Evolutionary conservation across 2,797 vertebrate genomes (phyloP), one percentile per base, ranked within the genome.

Genomic region (Clamator glandarius): DNA sequence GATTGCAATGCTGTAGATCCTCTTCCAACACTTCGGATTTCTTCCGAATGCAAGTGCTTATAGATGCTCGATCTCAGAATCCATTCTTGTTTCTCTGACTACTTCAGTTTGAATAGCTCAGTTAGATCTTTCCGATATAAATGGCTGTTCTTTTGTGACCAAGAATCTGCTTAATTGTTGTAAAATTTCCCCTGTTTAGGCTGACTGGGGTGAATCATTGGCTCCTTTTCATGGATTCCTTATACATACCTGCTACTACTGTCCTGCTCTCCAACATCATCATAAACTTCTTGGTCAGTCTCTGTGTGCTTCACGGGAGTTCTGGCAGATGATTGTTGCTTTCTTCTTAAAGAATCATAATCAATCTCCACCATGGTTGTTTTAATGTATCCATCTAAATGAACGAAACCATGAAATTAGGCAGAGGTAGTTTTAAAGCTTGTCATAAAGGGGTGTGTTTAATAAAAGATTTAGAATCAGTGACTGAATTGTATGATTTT

Each of bases 381-480:
- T 97, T 99, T 99, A 80, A 99, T 98, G 55, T 99, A 99, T 50
- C 99, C 99, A 92, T 98, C 99, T 99, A 95, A 95, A 91, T 86
- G 44, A 92, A 84, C 11, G 25, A 81, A 83, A 72, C 7, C 19
- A 46, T 21, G 14, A 50, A 62, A 74, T 91, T 36, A 90, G 63
- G 24, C 29, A 78, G 69, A 20, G 24, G n/a, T 9, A 66, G 9
- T 67, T 95, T 90, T 61, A 78, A 57, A 80, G 26, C 11, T 72
- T 11, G 11, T 20, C 9, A 17, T 35, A 63, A 77, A 57, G 3
- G 7, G 1, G 24, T 21, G 7, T 75, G 25, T 76, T 55, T 76
- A 92, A 62, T 16, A 73, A 36, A 46, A 73, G 6, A 4, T 84
- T 92, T 58, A 66, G 44, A 75, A 83, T 8, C 15, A 57, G 33